Base-by-base conservation (phyloP, 1,140 invertebrate species). In the Centruroides sculpturatus region DNA sequence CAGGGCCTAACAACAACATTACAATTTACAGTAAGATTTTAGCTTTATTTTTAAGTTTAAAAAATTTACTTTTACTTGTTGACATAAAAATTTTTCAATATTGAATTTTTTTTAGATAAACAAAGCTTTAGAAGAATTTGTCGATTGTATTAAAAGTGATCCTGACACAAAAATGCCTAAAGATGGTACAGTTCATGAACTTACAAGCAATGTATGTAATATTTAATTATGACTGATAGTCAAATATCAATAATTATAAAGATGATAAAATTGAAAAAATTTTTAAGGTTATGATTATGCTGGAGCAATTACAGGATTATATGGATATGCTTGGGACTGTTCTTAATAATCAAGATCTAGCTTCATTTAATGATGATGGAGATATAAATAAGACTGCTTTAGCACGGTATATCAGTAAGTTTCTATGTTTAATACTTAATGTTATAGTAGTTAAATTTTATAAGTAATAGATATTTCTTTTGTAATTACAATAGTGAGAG, bases 121-220 rank as follows among this genome's bases (percentile, higher is more conserved):
- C 46, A 89, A 89, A 76, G 86, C 88, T 34, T 75, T 97, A 63
- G 92, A 97, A 73, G 90, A 94, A 68, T 96, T 96, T 72, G 83
- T 92, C 56, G 91, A 95, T 69, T 89, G 84, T 67, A 83, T 97
- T 54, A 81, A 89, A 68, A 83, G 82, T 61, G 92, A 96, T 72
- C 82, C 82, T 10, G 85, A 87, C 47, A 82, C 85, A 5, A 83
- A 84, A 66, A 80, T 94, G 68, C 91, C 94, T 0, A 87, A 85
- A 73, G 94, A 98, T 79, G 94, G 93, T 60, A 98, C 93, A 1
- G 93, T 98, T 35, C 92, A 95, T 72, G 91, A 98, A 75, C 77
- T 94, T 52, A 94, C 92, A 4, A 91, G 86, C 56, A 94, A 96
- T 73, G 89, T 94, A 57, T 81, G 73, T 72, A 13, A 47, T 35